Base-by-base conservation (phyloP, 1,140 invertebrate species). In the Lasioglossum albipes region DNA sequence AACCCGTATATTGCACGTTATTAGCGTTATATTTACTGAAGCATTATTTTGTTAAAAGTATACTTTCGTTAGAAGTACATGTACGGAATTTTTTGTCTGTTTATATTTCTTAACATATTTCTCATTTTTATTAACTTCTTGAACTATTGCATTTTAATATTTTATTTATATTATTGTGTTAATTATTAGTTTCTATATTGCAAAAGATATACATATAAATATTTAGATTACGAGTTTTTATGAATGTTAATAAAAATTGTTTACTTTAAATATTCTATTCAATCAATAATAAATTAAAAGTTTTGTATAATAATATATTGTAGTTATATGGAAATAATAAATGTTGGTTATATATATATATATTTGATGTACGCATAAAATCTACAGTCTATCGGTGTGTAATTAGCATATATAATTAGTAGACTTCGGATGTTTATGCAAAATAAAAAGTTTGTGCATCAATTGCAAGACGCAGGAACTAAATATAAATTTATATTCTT, bases 1-100 rank as follows among this genome's bases (percentile, higher is more conserved):
- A 42, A 78, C 65, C 49, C 16, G 41, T 52, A 36, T 41, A 69
- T 67, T 49, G 64, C 67, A 77, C 67, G 49, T 64, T 77, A 70
- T 65, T 52, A 18, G 9, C 41, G 7, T 41, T 73, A 42, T 74
- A 76, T 81, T 70, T 65, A 54, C 27, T 3, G 59, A 27, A 68
- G 1, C 57, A 45, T 67, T 65, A 16, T 57, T 71, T 49, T 49
- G 13, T 12, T 49, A 49, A 10, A 12, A 13, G 10, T 49, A 49
- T 2, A 45, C 22, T 74, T 57, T 18, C n/a, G 27, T 62, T 42
- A 27, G 22, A 41, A 2, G 9, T n/a, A 67, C 12, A 10, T 45
- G 12, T 66, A 59, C 6, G 2, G 7, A n/a, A n/a, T 18, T 65
- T 41, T 18, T 36, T 31, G 12, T 7, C 36, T 10, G 16, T 64